A percentile compares a stretch with the other conserved stretches of the same genome.
Conservation (phyloP, 1,140 invertebrate genomes). For the Rhyzopertha dominica region DNA sequence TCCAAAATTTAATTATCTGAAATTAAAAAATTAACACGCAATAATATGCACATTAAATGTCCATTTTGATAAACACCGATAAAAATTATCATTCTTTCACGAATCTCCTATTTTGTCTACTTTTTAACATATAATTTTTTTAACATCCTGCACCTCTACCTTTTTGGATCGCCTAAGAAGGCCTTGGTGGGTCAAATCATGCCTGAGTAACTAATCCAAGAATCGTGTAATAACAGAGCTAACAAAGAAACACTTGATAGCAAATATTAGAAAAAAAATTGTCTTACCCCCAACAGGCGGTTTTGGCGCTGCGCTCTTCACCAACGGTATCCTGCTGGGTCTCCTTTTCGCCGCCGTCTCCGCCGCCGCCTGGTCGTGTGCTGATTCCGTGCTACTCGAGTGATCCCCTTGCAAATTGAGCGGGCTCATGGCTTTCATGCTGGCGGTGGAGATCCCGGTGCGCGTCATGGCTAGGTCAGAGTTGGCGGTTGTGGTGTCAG, state of each 20-base stretch:
- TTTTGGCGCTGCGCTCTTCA: slow-evolving; percentile 51
- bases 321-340: slow-evolving; percentile 67
- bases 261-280: too few species aligned
- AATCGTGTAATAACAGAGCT: too few species aligned
- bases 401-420: slow-evolving; percentile 52
- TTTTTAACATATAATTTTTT: too few species aligned
- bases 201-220: too few species aligned
- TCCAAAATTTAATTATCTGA: background rate
- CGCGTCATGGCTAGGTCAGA: slow-evolving; percentile 27
- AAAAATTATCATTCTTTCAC: too few species aligned
- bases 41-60: background rate
- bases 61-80: too few species aligned
- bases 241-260: too few species aligned
- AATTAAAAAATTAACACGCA: background rate
- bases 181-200: too few species aligned
- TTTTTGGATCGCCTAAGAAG: too few species aligned
- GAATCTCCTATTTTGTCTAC: too few species aligned
- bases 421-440: slow-evolving; percentile 52
- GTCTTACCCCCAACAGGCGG: slow-evolving; percentile 49
- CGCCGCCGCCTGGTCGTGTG: slow-evolving; percentile 52
- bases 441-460: slow-evolving; percentile 47
- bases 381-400: slow-evolving; percentile 58
- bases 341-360: slow-evolving; percentile 46
- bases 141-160: too few species aligned
- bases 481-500: slow-evolving; percentile 43